Percentiles rank a stretch among this genome's conserved stretches.
Conservation (phyloP, 2,888 invertebrate genomes). For the Drosophila ustulata region DNA sequence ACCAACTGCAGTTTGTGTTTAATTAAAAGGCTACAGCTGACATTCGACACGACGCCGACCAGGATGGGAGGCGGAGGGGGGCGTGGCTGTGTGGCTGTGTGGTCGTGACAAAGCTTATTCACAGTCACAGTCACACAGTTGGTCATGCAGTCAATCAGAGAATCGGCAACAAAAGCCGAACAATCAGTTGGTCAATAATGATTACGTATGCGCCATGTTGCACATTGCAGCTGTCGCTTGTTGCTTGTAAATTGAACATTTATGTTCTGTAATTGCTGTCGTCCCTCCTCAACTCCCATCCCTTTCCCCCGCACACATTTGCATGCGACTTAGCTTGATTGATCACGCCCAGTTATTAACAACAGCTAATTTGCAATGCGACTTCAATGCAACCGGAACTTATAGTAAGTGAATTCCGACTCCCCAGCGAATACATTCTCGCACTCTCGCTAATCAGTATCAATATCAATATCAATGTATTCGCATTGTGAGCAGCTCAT, state of each 20-base stretch:
- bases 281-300: conserved; percentile 14
- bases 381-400: conserved; percentile 1
- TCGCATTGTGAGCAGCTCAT: too few species aligned
- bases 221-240: conserved; percentile 12
- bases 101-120: conserved; percentile 11
- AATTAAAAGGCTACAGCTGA: conserved; percentile 56
- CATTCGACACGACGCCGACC: not conserved
- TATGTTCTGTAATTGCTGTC: conserved; percentile 22
- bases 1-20: conserved; percentile 35
- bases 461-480: too few species aligned
- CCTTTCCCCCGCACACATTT: conserved; percentile 4
- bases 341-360: conserved; percentile 1
- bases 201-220: conserved; percentile 51
- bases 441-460: too few species aligned
- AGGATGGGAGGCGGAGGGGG: not conserved
- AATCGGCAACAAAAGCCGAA: conserved; percentile 3
- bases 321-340: not conserved
- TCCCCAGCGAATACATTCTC: not conserved
- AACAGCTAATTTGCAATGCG: not conserved
- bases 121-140: conserved; percentile 30
- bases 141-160: conserved; percentile 45
- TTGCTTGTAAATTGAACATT: not conserved
- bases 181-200: conserved; percentile 47
- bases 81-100: not conserved
- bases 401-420: not conserved